Base-by-base conservation (phyloP, 1,140 invertebrate genomes). In the Bombus huntii region DNA sequence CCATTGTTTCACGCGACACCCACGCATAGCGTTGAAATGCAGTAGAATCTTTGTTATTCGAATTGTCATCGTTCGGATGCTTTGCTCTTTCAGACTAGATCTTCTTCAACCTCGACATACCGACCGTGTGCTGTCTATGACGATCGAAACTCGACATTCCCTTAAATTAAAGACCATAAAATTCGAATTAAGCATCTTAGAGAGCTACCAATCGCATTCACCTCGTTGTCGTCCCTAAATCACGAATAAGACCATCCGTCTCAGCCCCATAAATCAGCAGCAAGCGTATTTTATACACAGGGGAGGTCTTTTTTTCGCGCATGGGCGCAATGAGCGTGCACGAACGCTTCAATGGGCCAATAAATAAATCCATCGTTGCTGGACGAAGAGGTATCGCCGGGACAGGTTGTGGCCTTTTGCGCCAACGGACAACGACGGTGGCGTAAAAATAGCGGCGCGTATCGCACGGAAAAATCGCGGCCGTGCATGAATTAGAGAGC, bases 401-500 rank as follows among this genome's bases (percentile, higher is more conserved):
- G 39, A 3, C 1, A 25, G 15, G 8, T 4, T 15, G 47, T 59
- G 66, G 66, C 76, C 83, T 84, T 84, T 84, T 84, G 76, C 83
- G 65, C 37, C 28, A 72, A 73, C 70, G 18, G 5, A 73, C 70
- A 31, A 12, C n/a, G 31, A 9, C 13, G 18, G 18, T 25, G 15
- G 53, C 42, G 39, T 22, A 80, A 72, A 80, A 80, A 65, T 79
- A 22, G 68, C 39, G 47, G 3, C 62, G 37, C 53, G 42, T 78
- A 78, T 59, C 75, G 65, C 75, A 47, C 18, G 65, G 82, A 78
- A 83, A 83, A 83, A 83, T 83, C 82, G 47, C 37, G 31, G 28
- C 22, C 44, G 28, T 42, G 70, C 83, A 89, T 89, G 82, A 90
- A 90, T 90, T 90, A 90, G 88, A 88, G 81, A 88, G 88, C 81